Percentiles rank a stretch among this genome's conserved stretches.
phyloP scores from a whole-genome alignment of 2,113 vertebrate species.

The Blennius ocellaris region DNA sequence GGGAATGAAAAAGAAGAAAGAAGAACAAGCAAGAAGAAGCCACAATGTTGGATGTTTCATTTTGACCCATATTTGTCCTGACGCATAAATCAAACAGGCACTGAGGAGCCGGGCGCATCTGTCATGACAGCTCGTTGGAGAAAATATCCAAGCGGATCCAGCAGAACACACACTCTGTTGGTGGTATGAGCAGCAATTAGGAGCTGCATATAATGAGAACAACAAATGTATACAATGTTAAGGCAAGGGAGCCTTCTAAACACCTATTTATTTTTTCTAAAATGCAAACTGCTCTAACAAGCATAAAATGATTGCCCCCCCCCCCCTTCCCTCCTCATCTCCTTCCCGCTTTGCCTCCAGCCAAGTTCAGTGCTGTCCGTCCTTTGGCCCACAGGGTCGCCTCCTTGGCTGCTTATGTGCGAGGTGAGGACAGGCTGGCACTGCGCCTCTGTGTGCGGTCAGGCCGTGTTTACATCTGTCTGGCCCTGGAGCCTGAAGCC shows the following conservation, averaged over 20 bases:
- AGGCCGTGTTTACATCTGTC: constrained; percentile 80
- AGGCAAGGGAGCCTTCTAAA: constrained; percentile 32
- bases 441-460: constrained; percentile 70
- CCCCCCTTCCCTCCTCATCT: not conserved
- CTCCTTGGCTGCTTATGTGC: constrained; percentile 70
- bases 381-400: constrained; percentile 55
- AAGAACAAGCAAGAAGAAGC: constrained; percentile 76
- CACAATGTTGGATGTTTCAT: constrained; percentile 77
- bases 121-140: constrained; percentile 61
- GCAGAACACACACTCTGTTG: constrained; percentile 47
- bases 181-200: constrained; percentile 71
- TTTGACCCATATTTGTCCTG: constrained; percentile 84
- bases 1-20: constrained; percentile 79
- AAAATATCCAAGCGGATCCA: constrained; percentile 64
- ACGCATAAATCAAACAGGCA: constrained; percentile 78
- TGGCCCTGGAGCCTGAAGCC: constrained; percentile 72
- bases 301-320: constrained; percentile 41
- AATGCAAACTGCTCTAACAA: constrained; percentile 58
- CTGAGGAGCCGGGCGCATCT: constrained; percentile 70
- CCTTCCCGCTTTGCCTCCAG: constrained; percentile 40
- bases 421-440: constrained; percentile 73
- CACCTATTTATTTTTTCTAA: constrained; percentile 10
- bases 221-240: constrained; percentile 51
- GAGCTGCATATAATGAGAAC: constrained; percentile 56
- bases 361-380: constrained; percentile 60